Base-by-base conservation (phyloP, 2,797 vertebrate species). In the Rhincodon typus region DNA sequence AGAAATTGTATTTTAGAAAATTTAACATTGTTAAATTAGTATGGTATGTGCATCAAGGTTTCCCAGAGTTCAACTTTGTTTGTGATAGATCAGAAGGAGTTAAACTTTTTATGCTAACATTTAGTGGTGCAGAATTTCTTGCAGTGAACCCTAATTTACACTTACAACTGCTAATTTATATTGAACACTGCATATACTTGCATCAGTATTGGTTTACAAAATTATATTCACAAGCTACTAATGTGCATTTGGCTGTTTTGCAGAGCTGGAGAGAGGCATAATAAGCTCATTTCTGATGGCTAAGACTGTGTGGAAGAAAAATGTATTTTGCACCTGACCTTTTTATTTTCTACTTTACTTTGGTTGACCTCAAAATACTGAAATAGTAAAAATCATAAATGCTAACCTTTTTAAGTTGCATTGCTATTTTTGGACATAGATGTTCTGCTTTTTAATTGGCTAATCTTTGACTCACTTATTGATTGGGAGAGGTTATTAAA, bases 1-100 rank as follows among this genome's bases (percentile, higher is more conserved):
- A 77, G 53, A 50, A 72, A 95, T 77, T 72, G 38, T 95, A 50
- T 74, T 95, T 95, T 95, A 57, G 94, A 95, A 77, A 74, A 95
- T 74, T 95, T 42, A 95, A 72, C 94, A 77, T 74, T 74, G 62
- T 62, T 91, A 62, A n/a, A 34, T 91, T 91, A 62, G 53, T 90
- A 90, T 34, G 6, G 25, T 90, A 27, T 27, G 94, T 34, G 42
- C 94, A 94, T 5, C 69, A 74, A 70, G 3, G 67, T 94, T 94
- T 94, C 69, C 91, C 23, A 94, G 69, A 74, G 25, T 3, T 10
- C 46, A 74, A 27, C 42, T 46, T 74, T 90, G 53, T 90, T 4
- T 38, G n/a, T 94, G 94, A 27, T 94, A 94, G 69, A 72, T 72
- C 69, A 72, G 23, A 74, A 94, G 27, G 38, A 27, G 12, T 72